These are phyloP conservation scores for Graphium colonna DNA, from an alignment of 2,888 invertebrate species.

Conservation along the genomic window DNA sequence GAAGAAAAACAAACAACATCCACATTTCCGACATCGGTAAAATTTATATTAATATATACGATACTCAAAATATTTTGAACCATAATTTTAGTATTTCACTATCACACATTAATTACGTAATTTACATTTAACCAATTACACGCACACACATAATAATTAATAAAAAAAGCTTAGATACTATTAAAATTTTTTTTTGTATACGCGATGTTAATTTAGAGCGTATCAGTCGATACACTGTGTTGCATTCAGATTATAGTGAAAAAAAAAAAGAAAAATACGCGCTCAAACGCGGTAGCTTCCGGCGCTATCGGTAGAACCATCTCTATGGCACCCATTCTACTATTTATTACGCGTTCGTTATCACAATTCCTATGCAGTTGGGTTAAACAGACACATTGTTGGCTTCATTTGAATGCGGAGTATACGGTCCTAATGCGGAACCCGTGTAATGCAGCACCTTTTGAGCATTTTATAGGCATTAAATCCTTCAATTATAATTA, in stretches of 20 bases:
- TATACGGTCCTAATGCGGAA: not conserved
- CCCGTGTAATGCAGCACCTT: not conserved
- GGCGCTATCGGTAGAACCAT: slow-evolving; percentile 5
- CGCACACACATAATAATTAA: too few species aligned
- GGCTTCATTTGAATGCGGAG: not conserved
- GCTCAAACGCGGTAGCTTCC: slow-evolving; percentile 10
- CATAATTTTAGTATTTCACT: too few species aligned
- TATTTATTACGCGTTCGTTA: slow-evolving; percentile 1
- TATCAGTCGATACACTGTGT: too few species aligned
- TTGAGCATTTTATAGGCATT: not conserved
- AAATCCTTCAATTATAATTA: not conserved
- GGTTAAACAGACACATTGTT: not conserved
- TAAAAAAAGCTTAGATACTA: too few species aligned
- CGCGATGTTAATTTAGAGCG: too few species aligned
- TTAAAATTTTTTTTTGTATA: too few species aligned
- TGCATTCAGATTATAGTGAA: not conserved
- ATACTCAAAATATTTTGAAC: too few species aligned
- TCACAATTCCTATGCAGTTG: not conserved
- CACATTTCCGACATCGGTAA: too few species aligned
- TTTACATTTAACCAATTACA: too few species aligned
- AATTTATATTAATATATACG: too few species aligned
- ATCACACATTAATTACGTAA: too few species aligned
- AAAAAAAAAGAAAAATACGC: slow-evolving; percentile 1
- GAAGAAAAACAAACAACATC: too few species aligned
- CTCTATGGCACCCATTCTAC: slow-evolving; percentile 3